phyloP scores from a whole-genome alignment of 2,113 vertebrate genomes.

The Microcebus murinus region DNA sequence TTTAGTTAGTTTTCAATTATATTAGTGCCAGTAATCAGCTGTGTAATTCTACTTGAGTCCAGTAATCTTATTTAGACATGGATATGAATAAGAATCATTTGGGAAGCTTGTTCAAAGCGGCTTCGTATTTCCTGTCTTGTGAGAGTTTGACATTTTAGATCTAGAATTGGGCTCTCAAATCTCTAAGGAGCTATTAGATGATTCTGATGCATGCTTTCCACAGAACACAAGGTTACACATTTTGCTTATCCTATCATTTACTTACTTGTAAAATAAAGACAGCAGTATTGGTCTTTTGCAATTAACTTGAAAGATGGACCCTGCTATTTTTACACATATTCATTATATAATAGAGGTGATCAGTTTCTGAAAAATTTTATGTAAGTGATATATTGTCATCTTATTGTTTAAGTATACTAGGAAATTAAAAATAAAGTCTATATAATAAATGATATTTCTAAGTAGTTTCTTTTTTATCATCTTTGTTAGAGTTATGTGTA shows the following conservation, averaged over 20 bases:
- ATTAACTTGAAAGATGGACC: not conserved
- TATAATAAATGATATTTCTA: not conserved
- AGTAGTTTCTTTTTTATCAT: not conserved
- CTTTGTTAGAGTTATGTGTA: not conserved
- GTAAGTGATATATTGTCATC: not conserved
- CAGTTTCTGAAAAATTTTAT: not conserved
- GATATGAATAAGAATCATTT: not conserved
- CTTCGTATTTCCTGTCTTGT: not conserved
- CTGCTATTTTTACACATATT: not conserved
- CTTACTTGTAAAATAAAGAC: not conserved
- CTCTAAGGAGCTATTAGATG: not conserved
- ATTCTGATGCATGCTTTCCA: not conserved
- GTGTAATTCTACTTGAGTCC: not conserved
- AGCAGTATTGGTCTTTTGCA: not conserved
- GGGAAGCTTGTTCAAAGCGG: not conserved
- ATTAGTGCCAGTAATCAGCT: not conserved
- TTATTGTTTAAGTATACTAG: not conserved
- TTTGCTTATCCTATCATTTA: not conserved
- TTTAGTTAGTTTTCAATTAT: not conserved
- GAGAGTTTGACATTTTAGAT: not conserved
- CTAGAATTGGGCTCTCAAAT: not conserved
- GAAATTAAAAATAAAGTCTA: not conserved
- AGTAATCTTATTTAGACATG: not conserved
- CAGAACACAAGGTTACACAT: not conserved
- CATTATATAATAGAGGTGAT: not conserved